These are phyloP conservation scores for Aythya baeri DNA, from an alignment of 2,113 vertebrate species.

Conservation along the genomic window DNA sequence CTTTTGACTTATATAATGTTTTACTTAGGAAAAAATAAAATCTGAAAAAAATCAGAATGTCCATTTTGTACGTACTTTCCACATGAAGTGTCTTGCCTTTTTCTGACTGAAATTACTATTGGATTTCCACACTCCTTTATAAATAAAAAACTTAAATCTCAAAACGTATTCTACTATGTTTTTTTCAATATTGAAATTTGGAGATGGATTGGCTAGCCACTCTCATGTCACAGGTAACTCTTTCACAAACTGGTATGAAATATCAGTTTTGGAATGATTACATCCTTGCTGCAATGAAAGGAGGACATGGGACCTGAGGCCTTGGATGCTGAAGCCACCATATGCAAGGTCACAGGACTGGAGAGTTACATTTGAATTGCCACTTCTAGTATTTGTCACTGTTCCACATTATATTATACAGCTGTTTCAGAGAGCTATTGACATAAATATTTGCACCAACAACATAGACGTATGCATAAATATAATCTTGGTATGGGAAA, in stretches of 20 bases:
- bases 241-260: background rate
- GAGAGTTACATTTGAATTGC: background rate
- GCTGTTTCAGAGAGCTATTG: background rate
- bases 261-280: background rate
- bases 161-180: background rate
- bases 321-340: background rate
- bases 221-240: background rate
- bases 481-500: background rate
- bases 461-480: background rate
- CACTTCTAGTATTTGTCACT: background rate
- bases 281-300: accelerated
- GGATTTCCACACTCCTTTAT: background rate
- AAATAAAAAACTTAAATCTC: background rate
- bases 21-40: background rate
- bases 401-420: background rate
- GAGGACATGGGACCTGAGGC: background rate
- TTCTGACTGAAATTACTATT: background rate
- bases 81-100: background rate
- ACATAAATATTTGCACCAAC: background rate
- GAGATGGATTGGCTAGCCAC: background rate
- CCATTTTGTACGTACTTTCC: background rate
- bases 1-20: background rate
- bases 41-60: background rate
- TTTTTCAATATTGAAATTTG: background rate
- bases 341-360: accelerated